Evolutionary conservation across 2,797 vertebrate species (phyloP), one percentile per base, ranked within the genome.

Genomic region (Manis crassicaudata): DNA sequence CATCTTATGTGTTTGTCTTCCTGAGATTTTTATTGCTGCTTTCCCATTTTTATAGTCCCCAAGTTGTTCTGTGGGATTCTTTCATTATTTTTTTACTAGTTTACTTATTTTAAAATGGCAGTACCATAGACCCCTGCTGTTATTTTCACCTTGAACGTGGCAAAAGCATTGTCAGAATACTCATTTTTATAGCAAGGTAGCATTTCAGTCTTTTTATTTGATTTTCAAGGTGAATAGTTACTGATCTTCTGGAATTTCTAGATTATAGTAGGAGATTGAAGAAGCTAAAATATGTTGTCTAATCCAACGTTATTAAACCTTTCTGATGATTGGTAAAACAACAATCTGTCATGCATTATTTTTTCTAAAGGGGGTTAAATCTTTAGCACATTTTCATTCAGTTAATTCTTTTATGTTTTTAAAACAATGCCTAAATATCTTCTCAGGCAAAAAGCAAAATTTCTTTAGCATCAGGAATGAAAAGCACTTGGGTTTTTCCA

Each of bases 71-170:
- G 62, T 43, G 1, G 46, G 17, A 81, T 27, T 88, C 0, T 94
- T 96, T 97, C 87, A 50, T 91, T 91, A 8, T 37, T 46, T 46
- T 95, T 97, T 95, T 14, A 32, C 11, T 63, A 65, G 93, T 96
- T 89, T 95, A 13, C 4, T 97, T 97, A 75, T 62, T 96, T 96
- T 97, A 32, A 97, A 70, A 75, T 92, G 54, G 46, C 6, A 84
- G 0, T 54, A 43, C 27, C 8, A 18, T 95, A 6, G 13, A 94
- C 43, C 27, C 5, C 94, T 81, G 4, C 10, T 21, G 40, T 58
- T 92, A 93, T 95, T 98, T 98, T 83, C 21, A 92, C 25, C 9
- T 79, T 80, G 7, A 77, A 0, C 79, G 12, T 91, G 5, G 70
- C 37, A 96, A 68, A 96, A 95, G 27, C 46, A 50, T 32, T 89